These are phyloP conservation scores for Drosophila gunungcola DNA, from an alignment of 1,140 invertebrate genomes.

Conservation along the genomic window DNA sequence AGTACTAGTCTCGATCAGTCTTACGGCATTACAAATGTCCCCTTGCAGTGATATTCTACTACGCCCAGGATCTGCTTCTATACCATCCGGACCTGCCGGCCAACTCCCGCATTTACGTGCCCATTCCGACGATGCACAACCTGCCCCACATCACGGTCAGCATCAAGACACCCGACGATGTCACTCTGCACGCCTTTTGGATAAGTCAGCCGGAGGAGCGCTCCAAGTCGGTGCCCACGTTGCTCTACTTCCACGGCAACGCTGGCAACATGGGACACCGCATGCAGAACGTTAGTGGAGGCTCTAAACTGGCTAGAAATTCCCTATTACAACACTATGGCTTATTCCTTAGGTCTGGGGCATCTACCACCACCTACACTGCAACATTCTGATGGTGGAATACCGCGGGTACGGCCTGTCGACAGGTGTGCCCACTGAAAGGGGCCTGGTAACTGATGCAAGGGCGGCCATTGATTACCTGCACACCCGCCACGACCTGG, in stretches of 20 bases:
- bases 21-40: not conserved
- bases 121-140: constrained; percentile 92
- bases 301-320: not conserved
- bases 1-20: constrained; percentile 43
- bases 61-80: constrained; percentile 93
- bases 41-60: constrained; percentile 90
- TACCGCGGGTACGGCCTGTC: constrained; percentile 98
- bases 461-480: constrained; percentile 94
- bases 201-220: constrained; percentile 91
- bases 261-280: constrained; percentile 98
- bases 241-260: constrained; percentile 97
- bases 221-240: constrained; percentile 89
- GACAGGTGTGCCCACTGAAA: constrained; percentile 93
- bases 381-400: constrained; percentile 95
- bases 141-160: constrained; percentile 91
- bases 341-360: constrained; percentile 85
- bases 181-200: constrained; percentile 93
- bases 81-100: constrained; percentile 95
- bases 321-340: not conserved
- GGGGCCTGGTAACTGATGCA: constrained; percentile 95
- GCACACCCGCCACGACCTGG: constrained; percentile 91
- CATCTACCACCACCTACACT: constrained; percentile 91
- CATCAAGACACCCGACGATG: constrained; percentile 91
- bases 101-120: constrained; percentile 94
- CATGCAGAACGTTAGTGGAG: constrained; percentile 87